Evolutionary conservation across 2,113 vertebrate genomes (phyloP).

Genomic region (Caranx melampygus): DNA sequence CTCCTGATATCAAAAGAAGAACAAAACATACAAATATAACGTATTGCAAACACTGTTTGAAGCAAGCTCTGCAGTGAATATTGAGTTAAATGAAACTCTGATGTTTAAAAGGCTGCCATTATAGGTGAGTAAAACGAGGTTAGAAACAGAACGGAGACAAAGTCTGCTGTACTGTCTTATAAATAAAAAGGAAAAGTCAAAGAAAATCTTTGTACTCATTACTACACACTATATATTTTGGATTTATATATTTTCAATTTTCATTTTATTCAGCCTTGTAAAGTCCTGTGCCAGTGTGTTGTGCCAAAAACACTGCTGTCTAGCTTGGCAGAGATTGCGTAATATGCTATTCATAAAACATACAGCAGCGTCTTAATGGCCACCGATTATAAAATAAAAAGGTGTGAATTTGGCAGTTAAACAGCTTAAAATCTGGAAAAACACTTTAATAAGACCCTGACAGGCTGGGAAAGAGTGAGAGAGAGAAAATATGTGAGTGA

Average conservation of each 20-base stretch:
- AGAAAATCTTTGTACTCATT: not conserved
- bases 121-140: constrained; percentile 3
- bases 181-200: not conserved
- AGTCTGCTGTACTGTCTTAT: not conserved
- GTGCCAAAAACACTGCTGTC: not conserved
- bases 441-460: not conserved
- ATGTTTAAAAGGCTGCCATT: not conserved
- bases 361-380: not conserved
- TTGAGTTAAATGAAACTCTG: not conserved
- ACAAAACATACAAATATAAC: not conserved
- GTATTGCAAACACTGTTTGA: not conserved
- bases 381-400: not conserved
- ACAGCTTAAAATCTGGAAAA: not conserved
- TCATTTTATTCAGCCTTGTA: not conserved
- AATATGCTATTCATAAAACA: not conserved
- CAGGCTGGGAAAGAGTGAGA: not conserved
- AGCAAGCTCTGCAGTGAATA: not conserved
- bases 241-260: not conserved
- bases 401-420: not conserved
- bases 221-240: not conserved
- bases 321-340: not conserved
- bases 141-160: not conserved
- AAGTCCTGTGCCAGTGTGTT: not conserved
- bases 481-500: not conserved
- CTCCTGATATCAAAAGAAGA: not conserved